phyloP scores from a whole-genome alignment of 2,797 vertebrate species.

The Neoniphon sammara region DNA sequence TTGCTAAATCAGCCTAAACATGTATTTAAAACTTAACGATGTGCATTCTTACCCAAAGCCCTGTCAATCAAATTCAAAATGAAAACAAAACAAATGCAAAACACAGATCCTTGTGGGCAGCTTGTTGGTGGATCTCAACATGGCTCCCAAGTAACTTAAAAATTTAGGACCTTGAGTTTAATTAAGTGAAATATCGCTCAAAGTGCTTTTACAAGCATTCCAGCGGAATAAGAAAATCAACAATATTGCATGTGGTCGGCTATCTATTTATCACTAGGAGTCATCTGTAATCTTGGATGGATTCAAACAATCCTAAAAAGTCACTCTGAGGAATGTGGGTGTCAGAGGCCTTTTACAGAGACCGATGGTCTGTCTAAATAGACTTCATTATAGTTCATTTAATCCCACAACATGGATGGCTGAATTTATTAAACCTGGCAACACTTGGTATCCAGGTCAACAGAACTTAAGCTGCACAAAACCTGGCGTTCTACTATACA shows the following conservation, averaged over 20 bases:
- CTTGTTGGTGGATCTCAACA: background rate
- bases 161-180: constrained; percentile 5
- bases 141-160: constrained; percentile 13
- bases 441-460: constrained; percentile 71
- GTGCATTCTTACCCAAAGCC: too few relatives aligned
- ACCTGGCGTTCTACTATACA: constrained; percentile 68
- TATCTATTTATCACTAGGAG: background rate
- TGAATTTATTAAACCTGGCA: constrained; percentile 76
- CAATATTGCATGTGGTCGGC: background rate
- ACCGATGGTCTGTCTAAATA: constrained; percentile 49
- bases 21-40: too few relatives aligned
- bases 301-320: constrained; percentile 2
- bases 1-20: too few relatives aligned
- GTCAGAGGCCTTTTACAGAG: background rate
- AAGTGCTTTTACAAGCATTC: constrained; percentile 59
- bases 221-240: constrained; percentile 51
- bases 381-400: constrained; percentile 72
- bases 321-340: constrained; percentile 1
- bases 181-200: constrained; percentile 33
- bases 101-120: too few relatives aligned
- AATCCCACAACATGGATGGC: constrained; percentile 71
- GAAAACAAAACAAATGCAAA: too few relatives aligned
- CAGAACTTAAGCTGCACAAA: constrained; percentile 64
- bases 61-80: too few relatives aligned
- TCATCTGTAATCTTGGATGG: background rate